These are phyloP conservation scores for Rhamphomyia laevipes DNA, from an alignment of 2,888 invertebrate species.

Conservation along the genomic window DNA sequence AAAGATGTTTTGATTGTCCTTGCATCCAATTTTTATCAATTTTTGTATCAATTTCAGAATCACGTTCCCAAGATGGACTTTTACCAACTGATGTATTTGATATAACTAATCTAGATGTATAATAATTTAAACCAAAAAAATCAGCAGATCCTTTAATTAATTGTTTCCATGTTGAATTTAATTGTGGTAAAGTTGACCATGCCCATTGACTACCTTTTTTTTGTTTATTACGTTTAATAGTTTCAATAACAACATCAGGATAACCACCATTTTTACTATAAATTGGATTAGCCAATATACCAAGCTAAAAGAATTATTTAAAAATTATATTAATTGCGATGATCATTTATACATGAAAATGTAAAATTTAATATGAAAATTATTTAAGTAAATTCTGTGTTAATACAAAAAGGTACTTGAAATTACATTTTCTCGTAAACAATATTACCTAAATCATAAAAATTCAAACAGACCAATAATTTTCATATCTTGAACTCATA, in stretches of 20 bases:
- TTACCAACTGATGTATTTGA: slow-evolving; percentile 19
- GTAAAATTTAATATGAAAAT: no score
- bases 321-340: no score
- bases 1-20: slow-evolving; percentile 24
- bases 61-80: slow-evolving; percentile 42
- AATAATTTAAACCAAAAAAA: slow-evolving; percentile 28
- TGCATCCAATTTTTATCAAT: slow-evolving; percentile 22
- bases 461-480: no score
- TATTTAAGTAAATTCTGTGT: no score
- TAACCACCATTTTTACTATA: slow-evolving; percentile 26
- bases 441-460: no score
- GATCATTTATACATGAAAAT: no score
- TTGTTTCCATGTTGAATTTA: slow-evolving; percentile 17
- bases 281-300: slow-evolving; percentile 31
- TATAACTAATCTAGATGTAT: slow-evolving; percentile 21
- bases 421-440: no score
- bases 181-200: slow-evolving; percentile 21
- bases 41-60: slow-evolving; percentile 24
- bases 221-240: slow-evolving; percentile 24
- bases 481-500: neutral
- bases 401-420: no score
- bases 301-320: slow-evolving; percentile 22
- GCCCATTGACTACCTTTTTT: slow-evolving; percentile 22
- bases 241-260: slow-evolving; percentile 25
- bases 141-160: slow-evolving; percentile 22